These are phyloP conservation scores for Siniperca undulata DNA, from an alignment of 2,797 vertebrate genomes.

Conservation along the genomic window DNA sequence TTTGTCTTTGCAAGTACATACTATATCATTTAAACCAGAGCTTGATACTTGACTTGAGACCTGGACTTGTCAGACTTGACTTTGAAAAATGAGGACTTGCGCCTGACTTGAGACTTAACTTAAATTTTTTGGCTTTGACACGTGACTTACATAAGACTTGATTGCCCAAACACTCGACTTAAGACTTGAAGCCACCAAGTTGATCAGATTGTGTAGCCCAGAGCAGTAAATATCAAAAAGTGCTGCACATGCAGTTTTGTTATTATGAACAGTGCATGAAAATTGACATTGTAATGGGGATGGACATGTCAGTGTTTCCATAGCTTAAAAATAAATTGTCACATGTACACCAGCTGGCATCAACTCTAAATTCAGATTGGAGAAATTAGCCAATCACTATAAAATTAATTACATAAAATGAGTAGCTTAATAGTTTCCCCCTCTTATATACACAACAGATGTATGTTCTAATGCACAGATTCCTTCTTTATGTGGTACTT, in stretches of 20 bases:
- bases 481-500: neutral
- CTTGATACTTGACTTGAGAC: neutral
- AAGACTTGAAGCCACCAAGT: constrained; percentile 11
- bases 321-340: constrained; percentile 32
- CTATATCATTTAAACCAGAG: neutral
- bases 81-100: neutral
- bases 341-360: constrained; percentile 24
- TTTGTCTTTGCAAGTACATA: neutral
- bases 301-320: constrained; percentile 13
- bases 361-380: constrained; percentile 33
- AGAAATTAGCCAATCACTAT: constrained; percentile 19
- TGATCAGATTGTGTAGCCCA: constrained; percentile 21
- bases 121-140: neutral
- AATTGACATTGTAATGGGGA: constrained; percentile 15
- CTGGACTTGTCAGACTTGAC: neutral
- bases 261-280: constrained; percentile 25
- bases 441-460: neutral
- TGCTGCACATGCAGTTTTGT: constrained; percentile 38
- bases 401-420: constrained; percentile 29
- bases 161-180: neutral
- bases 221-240: constrained; percentile 22
- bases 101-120: neutral
- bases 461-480: neutral
- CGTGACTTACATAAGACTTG: neutral
- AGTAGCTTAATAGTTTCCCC: neutral